Base-by-base conservation (phyloP, 2,797 vertebrate genomes). In the Platalea minor region DNA sequence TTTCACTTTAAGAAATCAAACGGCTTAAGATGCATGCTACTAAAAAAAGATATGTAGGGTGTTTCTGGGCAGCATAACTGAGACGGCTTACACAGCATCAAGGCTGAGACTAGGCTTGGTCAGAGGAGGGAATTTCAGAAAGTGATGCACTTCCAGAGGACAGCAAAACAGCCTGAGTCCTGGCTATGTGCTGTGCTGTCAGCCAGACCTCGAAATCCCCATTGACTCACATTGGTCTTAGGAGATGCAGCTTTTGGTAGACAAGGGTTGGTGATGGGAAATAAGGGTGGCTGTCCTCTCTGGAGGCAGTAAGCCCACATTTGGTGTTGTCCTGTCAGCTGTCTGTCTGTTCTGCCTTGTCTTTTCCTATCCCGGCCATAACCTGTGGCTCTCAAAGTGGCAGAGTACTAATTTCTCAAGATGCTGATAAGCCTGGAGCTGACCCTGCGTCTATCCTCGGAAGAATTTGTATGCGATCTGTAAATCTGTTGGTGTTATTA, bases 161-260 rank as follows among this genome's bases (percentile, higher is more conserved):
- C 41, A 76, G 24, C 33, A 80, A 92, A 92, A 88, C 50, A 94
- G 37, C 28, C 39, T 29, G 39, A 67, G 67, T 28, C 35, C 53
- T 1, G 3, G 19, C 29, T 76, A 64, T 0, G 0, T 33, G 35
- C 4, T 63, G 1, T 39, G 17, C 33, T 68, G 45, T 35, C 75
- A 83, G 89, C 24, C 75, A 90, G 76, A 83, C 79, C 83, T 85
- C 7, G 10, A 75, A 93, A 64, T 63, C 43, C 33, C 53, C 9
- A 45, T 29, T 91, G 69, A 78, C 46, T 88, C 70, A 91, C 25
- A 41, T 13, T 4, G 3, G 45, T 69, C 18, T 86, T 51, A 57
- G 41, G 50, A 65, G 11, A 23, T 17, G 17, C 28, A 76, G 13
- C 15, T 75, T 82, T 79, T 88, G 25, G 10, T 64, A 56, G 24